phyloP scores from a whole-genome alignment of 2,888 invertebrate genomes.

The Coenonympha arcania region DNA sequence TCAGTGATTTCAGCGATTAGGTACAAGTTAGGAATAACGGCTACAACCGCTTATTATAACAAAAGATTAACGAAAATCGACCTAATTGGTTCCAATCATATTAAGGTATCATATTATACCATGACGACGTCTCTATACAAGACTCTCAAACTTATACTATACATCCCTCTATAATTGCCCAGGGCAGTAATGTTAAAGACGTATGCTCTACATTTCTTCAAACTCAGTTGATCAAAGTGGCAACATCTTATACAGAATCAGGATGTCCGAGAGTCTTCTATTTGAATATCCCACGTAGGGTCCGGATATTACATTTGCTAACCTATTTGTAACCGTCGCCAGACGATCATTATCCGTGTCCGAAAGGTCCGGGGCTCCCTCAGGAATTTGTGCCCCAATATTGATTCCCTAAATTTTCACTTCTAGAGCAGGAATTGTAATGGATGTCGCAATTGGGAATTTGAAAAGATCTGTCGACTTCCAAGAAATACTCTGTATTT shows the following conservation, averaged over 20 bases:
- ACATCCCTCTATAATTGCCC: too few relatives aligned
- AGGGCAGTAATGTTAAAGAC: too few relatives aligned
- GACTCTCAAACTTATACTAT: too few relatives aligned
- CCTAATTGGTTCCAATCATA: too few relatives aligned
- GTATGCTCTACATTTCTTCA: slow-evolving; percentile 37
- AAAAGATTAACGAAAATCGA: too few relatives aligned
- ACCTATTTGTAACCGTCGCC: slow-evolving; percentile 71
- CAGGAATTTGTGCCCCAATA: slow-evolving; percentile 47
- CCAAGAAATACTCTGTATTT: background rate
- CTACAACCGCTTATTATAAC: too few relatives aligned
- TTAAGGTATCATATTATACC: too few relatives aligned
- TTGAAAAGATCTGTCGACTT: background rate
- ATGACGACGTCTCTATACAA: too few relatives aligned
- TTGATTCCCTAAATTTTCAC: slow-evolving; percentile 55
- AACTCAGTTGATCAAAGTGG: slow-evolving; percentile 28
- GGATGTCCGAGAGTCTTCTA: slow-evolving; percentile 33
- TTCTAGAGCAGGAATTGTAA: slow-evolving; percentile 40
- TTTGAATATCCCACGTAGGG: slow-evolving; percentile 59
- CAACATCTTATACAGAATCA: slow-evolving; percentile 33
- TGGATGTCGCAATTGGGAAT: slow-evolving; percentile 38
- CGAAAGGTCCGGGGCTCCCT: slow-evolving; percentile 54
- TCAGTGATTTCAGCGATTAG: too few relatives aligned
- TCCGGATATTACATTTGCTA: slow-evolving; percentile 71
- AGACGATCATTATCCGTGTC: slow-evolving; percentile 69
- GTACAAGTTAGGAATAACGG: too few relatives aligned